phyloP scores from a whole-genome alignment of 1,140 invertebrate species.

The Bicyclus anynana region DNA sequence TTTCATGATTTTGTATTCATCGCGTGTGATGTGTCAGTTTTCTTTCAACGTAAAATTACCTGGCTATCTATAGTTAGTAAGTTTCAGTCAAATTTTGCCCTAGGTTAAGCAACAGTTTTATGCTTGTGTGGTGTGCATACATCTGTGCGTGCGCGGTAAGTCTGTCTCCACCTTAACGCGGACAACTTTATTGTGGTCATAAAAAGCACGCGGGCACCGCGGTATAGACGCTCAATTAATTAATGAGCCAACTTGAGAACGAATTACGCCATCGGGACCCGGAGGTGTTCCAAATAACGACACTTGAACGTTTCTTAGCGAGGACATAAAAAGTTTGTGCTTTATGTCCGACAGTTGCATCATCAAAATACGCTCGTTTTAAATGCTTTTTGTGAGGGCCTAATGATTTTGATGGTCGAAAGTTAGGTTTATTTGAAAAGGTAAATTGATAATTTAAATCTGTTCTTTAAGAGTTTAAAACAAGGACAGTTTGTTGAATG shows the following conservation, averaged over 20 bases:
- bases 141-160: no score
- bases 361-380: constrained; percentile 12
- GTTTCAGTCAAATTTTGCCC: no score
- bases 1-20: no score
- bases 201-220: constrained; percentile 55
- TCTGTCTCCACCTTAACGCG: constrained; percentile 11
- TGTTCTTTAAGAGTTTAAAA: no score
- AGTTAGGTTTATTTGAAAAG: background rate
- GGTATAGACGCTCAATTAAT: constrained; percentile 60
- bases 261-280: constrained; percentile 53
- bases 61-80: no score
- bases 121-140: no score
- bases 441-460: background rate
- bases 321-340: constrained; percentile 41
- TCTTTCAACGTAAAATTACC: no score
- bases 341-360: constrained; percentile 23
- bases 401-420: background rate
- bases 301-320: constrained; percentile 45
- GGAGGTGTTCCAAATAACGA: constrained; percentile 51
- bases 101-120: no score
- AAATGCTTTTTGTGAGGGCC: background rate
- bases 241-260: constrained; percentile 64
- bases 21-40: no score
- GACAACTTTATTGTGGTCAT: constrained; percentile 52
- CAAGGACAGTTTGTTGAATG: no score